Base-by-base conservation (phyloP, 2,888 invertebrate species). In the Pomacea canaliculata region DNA sequence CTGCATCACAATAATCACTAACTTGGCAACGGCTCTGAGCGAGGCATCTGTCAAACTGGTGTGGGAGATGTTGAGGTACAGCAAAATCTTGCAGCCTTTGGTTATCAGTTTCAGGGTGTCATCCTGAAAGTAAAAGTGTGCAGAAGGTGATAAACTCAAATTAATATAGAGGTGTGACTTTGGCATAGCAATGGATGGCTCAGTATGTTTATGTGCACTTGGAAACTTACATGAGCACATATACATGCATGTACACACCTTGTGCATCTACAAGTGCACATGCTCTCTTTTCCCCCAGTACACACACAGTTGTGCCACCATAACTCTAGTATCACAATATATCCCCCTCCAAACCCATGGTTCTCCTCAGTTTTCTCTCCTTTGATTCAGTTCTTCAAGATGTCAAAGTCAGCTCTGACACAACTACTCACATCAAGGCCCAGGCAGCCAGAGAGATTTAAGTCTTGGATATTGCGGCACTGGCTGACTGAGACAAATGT, bases 391-490 rank as follows among this genome's bases (percentile, higher is more conserved):
- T 37, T 37, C 37, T 37, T 37, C 37, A 37, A 37, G 37, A 37
- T 37, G 37, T 37, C 37, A 37, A 37, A 37, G 37, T 37, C 37
- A 37, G 37, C 37, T 56, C 10, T 7, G 16, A 56, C 51, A 56
- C 16, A 67, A 46, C 46, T 60, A 86, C 89, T 86, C 79, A 91
- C 91, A 83, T 86, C 89, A 12, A 91, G 76, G 23, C 87, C 85
- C 18, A 80, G 76, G 81, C 90, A 90, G 73, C 90, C 88, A 0
- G 90, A 91, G 72, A 91, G 83, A 82, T 91, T 91, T 67, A 91
- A 85, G 75, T 91, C 91, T 81, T 91, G 91, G 12, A 91, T 82
- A 81, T 91, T 91, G 13, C 89, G 85, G 80, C 91, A 91, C 73
- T 89, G 89, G 74, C 90, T 87, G 69, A 91, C 85, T 70, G 84